Evolutionary conservation across 2,113 vertebrate genomes (phyloP), one percentile per base, ranked within the genome.

Genomic region (Percopsis transmontana): DNA sequence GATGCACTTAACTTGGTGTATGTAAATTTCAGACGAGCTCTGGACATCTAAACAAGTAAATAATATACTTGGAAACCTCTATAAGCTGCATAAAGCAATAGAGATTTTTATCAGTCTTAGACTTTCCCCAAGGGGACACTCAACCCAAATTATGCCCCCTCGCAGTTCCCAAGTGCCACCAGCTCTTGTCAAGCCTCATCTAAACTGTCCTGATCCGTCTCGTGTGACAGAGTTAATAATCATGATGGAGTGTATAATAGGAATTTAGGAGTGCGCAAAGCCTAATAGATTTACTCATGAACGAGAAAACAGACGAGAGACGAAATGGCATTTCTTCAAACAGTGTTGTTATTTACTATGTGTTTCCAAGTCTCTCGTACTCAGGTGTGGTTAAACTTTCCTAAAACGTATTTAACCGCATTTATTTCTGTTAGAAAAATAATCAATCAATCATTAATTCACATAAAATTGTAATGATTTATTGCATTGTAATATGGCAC

Each of bases 201-300:
- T 68, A 70, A 65, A 55, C 62, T 85, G 77, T 82, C 87, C 80
- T 69, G 85, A 84, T 72, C 86, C 24, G 81, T 87, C 86, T 92
- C 89, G 91, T 90, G 90, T 82, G 82, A 87, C 80, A 33, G 84
- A 81, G 83, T 72, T 83, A 84, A 87, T 90, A 83, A 87, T 85
- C 80, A 74, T 66, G 39, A 20, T 27, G 79, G 60, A 77, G 63
- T 72, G 69, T 85, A 71, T 70, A 87, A 12, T 23, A 51, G 16
- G 16, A 11, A 51, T 51, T 20, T 81, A 85, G 81, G 70, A 54
- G 67, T 69, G 60, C 73, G 82, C 74, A 57, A 66, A 83, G 72
- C 47, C 79, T 84, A 86, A 90, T 90, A 91, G 82, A 87, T 89
- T 44, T 84, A 88, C 90, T 89, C 85, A 61, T 60, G 66, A 70